Evolutionary conservation across 1,140 invertebrate species (phyloP).

Genomic region (Melitaea cinxia): DNA sequence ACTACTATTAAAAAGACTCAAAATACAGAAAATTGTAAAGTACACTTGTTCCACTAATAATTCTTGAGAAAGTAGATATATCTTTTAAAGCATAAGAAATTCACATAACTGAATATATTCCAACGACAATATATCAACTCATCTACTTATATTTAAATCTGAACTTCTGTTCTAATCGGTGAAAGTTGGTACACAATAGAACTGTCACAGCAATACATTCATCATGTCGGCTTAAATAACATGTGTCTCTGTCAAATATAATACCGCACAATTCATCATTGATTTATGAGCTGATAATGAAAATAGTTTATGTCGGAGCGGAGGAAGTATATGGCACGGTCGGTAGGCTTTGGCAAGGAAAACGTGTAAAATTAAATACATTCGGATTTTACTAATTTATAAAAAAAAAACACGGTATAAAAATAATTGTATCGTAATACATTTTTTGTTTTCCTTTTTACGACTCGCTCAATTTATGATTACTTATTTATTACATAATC

Average conservation of each 20-base stretch:
- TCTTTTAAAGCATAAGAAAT: background rate
- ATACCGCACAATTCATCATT: slow-evolving; percentile 69
- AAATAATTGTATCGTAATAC: background rate
- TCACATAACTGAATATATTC: background rate
- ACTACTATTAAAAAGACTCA: background rate
- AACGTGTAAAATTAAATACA: slow-evolving; percentile 25
- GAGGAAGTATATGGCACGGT: slow-evolving; percentile 24
- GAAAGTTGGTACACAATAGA: slow-evolving; percentile 32
- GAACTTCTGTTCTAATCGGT: slow-evolving; percentile 30
- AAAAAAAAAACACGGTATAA: background rate
- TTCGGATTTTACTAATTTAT: slow-evolving; percentile 11
- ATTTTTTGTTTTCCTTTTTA: too few relatives aligned
- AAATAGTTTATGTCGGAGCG: slow-evolving; percentile 70
- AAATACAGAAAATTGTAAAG: background rate
- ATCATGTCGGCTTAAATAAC: slow-evolving; percentile 70
- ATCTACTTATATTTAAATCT: slow-evolving; percentile 29
- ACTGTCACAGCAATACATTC: slow-evolving; percentile 51
- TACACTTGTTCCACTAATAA: background rate
- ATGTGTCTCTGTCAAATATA: slow-evolving; percentile 65
- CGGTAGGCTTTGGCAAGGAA: slow-evolving; percentile 18
- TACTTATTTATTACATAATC: too few relatives aligned
- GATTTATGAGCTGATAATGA: slow-evolving; percentile 78
- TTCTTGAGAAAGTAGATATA: background rate
- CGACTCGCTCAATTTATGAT: too few relatives aligned
- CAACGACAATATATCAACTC: slow-evolving; percentile 9